Conservation (phyloP, 2,797 vertebrate genomes). For the Molossus alvarezi region DNA sequence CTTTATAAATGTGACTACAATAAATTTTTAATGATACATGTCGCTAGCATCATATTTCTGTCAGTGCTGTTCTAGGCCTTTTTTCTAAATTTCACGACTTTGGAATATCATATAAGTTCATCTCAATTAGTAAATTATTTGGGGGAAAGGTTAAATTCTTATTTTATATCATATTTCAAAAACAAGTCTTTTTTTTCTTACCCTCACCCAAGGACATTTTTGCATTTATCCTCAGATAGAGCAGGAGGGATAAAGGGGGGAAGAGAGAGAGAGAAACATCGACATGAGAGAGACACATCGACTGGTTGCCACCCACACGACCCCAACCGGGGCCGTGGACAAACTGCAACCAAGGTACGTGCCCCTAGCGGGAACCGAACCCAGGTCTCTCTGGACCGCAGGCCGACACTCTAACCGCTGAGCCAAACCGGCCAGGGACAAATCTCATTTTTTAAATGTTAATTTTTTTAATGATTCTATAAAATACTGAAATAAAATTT, state of each 20-base stretch:
- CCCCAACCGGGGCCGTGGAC: too few species aligned
- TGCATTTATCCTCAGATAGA: too few species aligned
- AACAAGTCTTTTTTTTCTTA: conserved; percentile 22
- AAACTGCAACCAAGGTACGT: too few species aligned
- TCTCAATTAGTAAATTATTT: conserved; percentile 30
- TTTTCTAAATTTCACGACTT: conserved; percentile 56
- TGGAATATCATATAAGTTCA: not conserved
- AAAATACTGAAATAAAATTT: conserved; percentile 31
- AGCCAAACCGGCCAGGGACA: not conserved
- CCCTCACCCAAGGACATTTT: too few species aligned
- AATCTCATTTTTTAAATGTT: conserved; percentile 51
- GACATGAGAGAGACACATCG: too few species aligned
- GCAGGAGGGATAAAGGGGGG: too few species aligned
- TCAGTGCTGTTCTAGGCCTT: not conserved
- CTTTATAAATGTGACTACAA: conserved; percentile 36
- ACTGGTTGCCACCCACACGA: too few species aligned
- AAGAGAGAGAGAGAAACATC: too few species aligned
- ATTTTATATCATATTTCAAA: conserved; percentile 20
- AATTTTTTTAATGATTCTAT: conserved; percentile 17
- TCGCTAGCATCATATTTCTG: not conserved
- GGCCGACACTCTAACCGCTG: too few species aligned
- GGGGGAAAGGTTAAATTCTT: conserved; percentile 43
- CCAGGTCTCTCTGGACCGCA: too few species aligned
- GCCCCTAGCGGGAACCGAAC: too few species aligned
- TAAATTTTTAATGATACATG: conserved; percentile 3